Conservation (phyloP, 2,888 invertebrate species). For the Drosophila neotestacea region DNA sequence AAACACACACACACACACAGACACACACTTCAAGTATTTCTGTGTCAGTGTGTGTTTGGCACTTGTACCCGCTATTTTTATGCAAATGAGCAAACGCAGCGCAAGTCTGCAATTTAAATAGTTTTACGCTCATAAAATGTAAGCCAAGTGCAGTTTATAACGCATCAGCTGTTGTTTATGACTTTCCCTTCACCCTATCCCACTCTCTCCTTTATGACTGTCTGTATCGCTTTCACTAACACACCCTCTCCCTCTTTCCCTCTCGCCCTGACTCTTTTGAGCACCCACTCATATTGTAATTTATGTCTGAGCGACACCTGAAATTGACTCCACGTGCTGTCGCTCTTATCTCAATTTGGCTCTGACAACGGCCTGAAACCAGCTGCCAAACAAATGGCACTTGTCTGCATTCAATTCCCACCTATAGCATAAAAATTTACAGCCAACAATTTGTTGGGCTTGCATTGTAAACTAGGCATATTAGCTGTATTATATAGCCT, state of each 20-base stretch:
- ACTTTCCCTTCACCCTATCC: neutral
- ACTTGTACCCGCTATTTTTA: conserved; percentile 30
- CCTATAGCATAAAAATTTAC: conserved; percentile 56
- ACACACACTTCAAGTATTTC: conserved; percentile 7
- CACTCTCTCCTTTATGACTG: neutral
- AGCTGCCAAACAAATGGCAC: conserved; percentile 65
- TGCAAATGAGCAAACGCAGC: conserved; percentile 44
- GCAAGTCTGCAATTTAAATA: conserved; percentile 54
- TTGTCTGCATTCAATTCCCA: conserved; percentile 53
- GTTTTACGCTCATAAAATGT: conserved; percentile 57
- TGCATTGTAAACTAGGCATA: conserved; percentile 7
- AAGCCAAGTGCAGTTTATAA: conserved; percentile 63
- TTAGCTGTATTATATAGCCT: neutral
- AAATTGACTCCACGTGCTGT: conserved; percentile 73
- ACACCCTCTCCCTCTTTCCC: neutral
- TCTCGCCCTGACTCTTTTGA: conserved; percentile 29
- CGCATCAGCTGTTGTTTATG: conserved; percentile 61
- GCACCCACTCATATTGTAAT: conserved; percentile 71
- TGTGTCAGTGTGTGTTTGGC: conserved; percentile 4
- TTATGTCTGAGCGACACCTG: conserved; percentile 70
- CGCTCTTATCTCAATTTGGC: conserved; percentile 45
- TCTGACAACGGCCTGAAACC: conserved; percentile 53
- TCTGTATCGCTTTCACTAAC: neutral
- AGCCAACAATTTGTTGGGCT: conserved; percentile 63
- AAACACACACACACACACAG: conserved; percentile 5